Evolutionary conservation across 1,140 invertebrate species (phyloP).

Genomic region (Aphelinus atriplicis): DNA sequence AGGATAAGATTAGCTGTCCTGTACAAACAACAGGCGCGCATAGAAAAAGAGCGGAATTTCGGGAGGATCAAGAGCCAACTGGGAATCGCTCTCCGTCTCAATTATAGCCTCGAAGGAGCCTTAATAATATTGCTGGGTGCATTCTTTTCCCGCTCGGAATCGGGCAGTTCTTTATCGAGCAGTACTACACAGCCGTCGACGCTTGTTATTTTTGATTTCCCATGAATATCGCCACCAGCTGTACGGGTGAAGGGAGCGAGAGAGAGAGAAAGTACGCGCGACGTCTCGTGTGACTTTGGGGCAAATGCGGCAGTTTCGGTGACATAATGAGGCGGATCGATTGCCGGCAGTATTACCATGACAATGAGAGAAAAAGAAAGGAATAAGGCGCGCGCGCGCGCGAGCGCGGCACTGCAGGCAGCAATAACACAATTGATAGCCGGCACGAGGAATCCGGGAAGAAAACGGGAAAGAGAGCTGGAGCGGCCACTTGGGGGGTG

Average conservation of each 20-base stretch:
- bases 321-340: constrained; percentile 64
- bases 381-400: too few relatives aligned
- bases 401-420: constrained; percentile 29
- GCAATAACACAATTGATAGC: constrained; percentile 62
- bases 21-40: too few relatives aligned
- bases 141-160: neutral
- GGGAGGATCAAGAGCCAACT: too few relatives aligned
- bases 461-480: constrained; percentile 56
- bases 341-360: constrained; percentile 59
- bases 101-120: too few relatives aligned
- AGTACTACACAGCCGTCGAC: too few relatives aligned
- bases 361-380: constrained; percentile 49
- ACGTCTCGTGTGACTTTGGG: constrained; percentile 50
- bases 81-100: too few relatives aligned
- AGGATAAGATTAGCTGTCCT: too few relatives aligned
- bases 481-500: constrained; percentile 33
- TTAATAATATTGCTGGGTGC: too few relatives aligned
- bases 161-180: neutral
- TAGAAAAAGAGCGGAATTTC: too few relatives aligned
- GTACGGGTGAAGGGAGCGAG: neutral
- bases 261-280: neutral
- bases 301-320: constrained; percentile 49
- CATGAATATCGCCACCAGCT: constrained; percentile 47
- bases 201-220: constrained; percentile 42
- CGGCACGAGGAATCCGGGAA: constrained; percentile 57